A percentile compares a stretch with the other conserved stretches of the same genome.
phyloP scores from a whole-genome alignment of 2,113 vertebrate species.

The Mirounga angustirostris region DNA sequence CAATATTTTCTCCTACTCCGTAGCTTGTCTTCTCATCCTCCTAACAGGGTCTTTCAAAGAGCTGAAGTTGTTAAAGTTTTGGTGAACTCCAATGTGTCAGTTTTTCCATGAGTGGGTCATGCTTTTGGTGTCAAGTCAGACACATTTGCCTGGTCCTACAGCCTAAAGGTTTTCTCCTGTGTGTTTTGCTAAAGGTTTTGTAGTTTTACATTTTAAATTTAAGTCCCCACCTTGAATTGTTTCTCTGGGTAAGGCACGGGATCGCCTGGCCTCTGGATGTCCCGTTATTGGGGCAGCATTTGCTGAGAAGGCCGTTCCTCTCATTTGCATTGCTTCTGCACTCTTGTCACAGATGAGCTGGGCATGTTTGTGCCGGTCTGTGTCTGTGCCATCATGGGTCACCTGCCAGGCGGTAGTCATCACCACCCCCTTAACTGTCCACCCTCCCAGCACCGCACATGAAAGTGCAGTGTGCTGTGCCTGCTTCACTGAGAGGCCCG shows the following conservation, averaged over 20 bases:
- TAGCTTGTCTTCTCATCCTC: neutral
- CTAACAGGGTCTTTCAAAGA: neutral
- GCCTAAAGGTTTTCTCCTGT: neutral
- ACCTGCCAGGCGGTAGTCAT: neutral
- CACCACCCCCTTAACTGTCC: neutral
- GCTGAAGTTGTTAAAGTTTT: neutral
- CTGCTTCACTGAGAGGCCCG: neutral
- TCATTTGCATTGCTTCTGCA: neutral
- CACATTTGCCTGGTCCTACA: neutral
- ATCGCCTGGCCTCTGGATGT: neutral
- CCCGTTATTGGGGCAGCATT: neutral
- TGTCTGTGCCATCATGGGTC: neutral
- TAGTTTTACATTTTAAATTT: neutral
- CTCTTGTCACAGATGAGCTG: neutral
- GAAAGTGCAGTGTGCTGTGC: too few relatives aligned
- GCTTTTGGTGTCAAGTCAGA: neutral
- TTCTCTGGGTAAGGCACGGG: neutral
- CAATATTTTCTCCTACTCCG: neutral
- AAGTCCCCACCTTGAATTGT: neutral
- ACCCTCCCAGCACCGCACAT: too few relatives aligned
- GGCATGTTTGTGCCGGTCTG: neutral
- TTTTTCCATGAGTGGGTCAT: neutral
- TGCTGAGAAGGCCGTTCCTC: neutral
- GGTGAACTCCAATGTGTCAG: neutral
- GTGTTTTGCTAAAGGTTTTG: neutral